These are phyloP conservation scores for Tryphoninae sp. DNA, from an alignment of 2,888 invertebrate species.

Conservation along the genomic window DNA sequence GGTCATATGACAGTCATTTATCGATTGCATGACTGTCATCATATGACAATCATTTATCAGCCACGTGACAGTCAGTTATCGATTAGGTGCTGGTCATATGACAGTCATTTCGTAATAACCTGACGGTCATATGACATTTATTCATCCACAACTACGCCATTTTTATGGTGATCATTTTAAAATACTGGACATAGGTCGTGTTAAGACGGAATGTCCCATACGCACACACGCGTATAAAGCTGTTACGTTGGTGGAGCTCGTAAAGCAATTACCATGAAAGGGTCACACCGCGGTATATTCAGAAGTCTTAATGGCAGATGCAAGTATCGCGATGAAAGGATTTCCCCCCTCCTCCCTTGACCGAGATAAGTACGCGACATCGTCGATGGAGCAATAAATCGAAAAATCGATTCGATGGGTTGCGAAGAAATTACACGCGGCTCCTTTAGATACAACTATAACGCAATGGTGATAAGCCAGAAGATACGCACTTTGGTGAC, in stretches of 20 bases:
- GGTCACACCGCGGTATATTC: constrained; percentile 27
- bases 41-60: too few species aligned
- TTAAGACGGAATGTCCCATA: background rate
- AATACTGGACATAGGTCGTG: too few species aligned
- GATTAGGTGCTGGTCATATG: too few species aligned
- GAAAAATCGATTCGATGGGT: constrained; percentile 30
- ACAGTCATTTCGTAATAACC: too few species aligned
- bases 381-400: constrained; percentile 28
- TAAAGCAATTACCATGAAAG: constrained; percentile 52
- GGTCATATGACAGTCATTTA: too few species aligned
- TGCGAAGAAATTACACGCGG: constrained; percentile 6
- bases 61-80: too few species aligned
- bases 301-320: constrained; percentile 53
- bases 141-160: too few species aligned
- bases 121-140: too few species aligned
- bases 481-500: background rate
- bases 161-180: too few species aligned
- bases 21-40: too few species aligned
- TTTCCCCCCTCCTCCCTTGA: background rate
- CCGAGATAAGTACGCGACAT: constrained; percentile 5
- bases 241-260: constrained; percentile 7
- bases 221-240: background rate
- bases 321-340: constrained; percentile 33
- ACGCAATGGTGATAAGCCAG: background rate
- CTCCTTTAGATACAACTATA: constrained; percentile 27